These are phyloP conservation scores for Drosophila triauraria DNA, from an alignment of 1,140 invertebrate genomes.

Conservation along the genomic window DNA sequence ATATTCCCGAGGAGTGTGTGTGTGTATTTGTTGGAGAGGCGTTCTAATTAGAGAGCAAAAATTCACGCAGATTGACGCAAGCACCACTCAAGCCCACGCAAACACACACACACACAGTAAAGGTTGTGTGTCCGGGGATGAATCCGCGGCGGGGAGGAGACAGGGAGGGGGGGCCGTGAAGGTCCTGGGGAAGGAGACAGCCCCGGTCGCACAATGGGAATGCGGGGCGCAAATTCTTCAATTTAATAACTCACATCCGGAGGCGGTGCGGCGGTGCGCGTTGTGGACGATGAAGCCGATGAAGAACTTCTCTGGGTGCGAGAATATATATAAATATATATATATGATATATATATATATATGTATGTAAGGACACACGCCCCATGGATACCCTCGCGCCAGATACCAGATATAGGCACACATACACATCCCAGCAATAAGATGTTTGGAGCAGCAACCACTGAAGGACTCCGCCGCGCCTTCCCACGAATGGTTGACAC, in stretches of 20 bases:
- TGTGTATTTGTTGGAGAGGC: constrained; percentile 63
- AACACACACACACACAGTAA: constrained; percentile 28
- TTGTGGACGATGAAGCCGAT: constrained; percentile 34
- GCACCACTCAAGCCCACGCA: constrained; percentile 57
- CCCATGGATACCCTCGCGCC: not conserved
- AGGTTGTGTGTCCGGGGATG: not conserved
- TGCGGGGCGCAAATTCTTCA: constrained; percentile 77
- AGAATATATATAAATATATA: constrained; percentile 16
- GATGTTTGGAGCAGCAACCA: constrained; percentile 52
- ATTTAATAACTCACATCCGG: constrained; percentile 79
- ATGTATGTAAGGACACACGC: constrained; percentile 8
- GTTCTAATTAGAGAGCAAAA: constrained; percentile 82
- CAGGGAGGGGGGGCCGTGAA: not conserved
- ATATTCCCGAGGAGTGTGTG: constrained; percentile 20
- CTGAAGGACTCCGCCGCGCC: constrained; percentile 52
- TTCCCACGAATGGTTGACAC: constrained; percentile 77
- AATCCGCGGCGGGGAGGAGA: not conserved
- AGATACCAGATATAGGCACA: constrained; percentile 12
- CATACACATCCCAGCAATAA: constrained; percentile 49
- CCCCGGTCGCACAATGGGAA: constrained; percentile 27
- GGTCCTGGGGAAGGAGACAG: constrained; percentile 16
- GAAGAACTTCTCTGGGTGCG: constrained; percentile 38
- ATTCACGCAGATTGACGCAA: constrained; percentile 69
- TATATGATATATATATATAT: constrained; percentile 2
- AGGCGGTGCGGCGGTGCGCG: constrained; percentile 48